Evolutionary conservation across 2,888 invertebrate species (phyloP), one percentile per base, ranked within the genome.

Genomic region (Phaedon cochleariae): DNA sequence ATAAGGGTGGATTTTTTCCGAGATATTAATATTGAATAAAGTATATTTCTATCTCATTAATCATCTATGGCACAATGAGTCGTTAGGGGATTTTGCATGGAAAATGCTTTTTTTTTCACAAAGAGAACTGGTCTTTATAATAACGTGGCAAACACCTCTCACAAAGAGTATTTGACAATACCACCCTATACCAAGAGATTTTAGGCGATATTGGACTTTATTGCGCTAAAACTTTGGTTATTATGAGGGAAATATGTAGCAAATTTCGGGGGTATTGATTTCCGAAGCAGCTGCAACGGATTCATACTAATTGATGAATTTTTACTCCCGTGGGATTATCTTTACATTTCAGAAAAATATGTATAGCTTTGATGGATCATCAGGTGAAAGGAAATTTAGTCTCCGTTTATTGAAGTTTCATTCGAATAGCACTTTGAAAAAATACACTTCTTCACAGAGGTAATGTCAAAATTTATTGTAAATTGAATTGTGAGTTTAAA

Each of bases 61-160:
- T 80, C 80, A 80, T 76, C 60, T 46, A 53, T 62, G 70, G 69
- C 69, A 76, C 74, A 76, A 74, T 74, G 69, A 74, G 73, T 74
- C 74, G 73, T 74, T 72, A 75, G 77, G 79, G 79, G 77, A 76
- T 77, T 76, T 79, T 79, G 79, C 78, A 78, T 79, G 78, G 76
- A 80, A 79, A 78, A 77, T 77, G 76, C 75, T 73, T 76, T 66
- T 78, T 78, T 78, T 78, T 72, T 67, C 67, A 77, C 77, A 79
- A 78, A 75, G 77, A 77, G 60, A 26, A 52, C 63, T 64, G 63
- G 57, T 61, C 57, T 53, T 41, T 52, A 57, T 61, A 67, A 68
- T 64, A 51, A 62, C 64, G 59, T 59, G 52, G 63, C 67, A 68
- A 68, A 68, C 64, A 68, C 64, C 67, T 64, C 67, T 37, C 52